phyloP scores from a whole-genome alignment of 2,888 invertebrate species.

The Cosmia pyralina region DNA sequence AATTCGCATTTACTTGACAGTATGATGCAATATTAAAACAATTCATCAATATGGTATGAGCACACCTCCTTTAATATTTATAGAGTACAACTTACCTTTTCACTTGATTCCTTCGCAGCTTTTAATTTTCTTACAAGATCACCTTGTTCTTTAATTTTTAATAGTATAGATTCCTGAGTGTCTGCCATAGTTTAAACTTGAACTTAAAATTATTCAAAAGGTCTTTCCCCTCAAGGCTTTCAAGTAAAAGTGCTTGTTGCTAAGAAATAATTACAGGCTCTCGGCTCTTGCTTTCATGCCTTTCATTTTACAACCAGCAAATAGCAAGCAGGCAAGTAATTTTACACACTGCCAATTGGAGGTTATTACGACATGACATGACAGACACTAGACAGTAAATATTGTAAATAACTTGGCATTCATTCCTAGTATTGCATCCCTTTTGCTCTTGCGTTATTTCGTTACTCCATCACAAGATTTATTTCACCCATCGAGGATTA shows the following conservation, averaged over 20 bases:
- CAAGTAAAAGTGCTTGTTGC: constrained; percentile 73
- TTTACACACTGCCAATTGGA: constrained; percentile 48
- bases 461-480: background rate
- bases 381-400: background rate
- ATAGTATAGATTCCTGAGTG: constrained; percentile 78
- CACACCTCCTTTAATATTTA: constrained; percentile 1
- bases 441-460: constrained; percentile 12
- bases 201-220: constrained; percentile 55
- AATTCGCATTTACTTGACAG: constrained; percentile 55
- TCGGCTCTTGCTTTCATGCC: constrained; percentile 74
- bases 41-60: constrained; percentile 41
- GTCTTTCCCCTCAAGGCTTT: constrained; percentile 63
- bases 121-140: constrained; percentile 95
- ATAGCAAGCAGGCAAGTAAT: constrained; percentile 56
- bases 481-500: background rate
- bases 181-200: constrained; percentile 79
- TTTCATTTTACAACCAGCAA: constrained; percentile 77
- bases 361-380: constrained; percentile 49
- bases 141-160: constrained; percentile 92
- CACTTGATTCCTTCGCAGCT: constrained; percentile 93
- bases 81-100: constrained; percentile 90
- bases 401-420: background rate
- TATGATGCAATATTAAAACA: constrained; percentile 72
- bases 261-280: constrained; percentile 77
- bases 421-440: constrained; percentile 28